Evolutionary conservation across 1,140 invertebrate species (phyloP), one percentile per base, ranked within the genome.

Genomic region (Aleiodes sp.): DNA sequence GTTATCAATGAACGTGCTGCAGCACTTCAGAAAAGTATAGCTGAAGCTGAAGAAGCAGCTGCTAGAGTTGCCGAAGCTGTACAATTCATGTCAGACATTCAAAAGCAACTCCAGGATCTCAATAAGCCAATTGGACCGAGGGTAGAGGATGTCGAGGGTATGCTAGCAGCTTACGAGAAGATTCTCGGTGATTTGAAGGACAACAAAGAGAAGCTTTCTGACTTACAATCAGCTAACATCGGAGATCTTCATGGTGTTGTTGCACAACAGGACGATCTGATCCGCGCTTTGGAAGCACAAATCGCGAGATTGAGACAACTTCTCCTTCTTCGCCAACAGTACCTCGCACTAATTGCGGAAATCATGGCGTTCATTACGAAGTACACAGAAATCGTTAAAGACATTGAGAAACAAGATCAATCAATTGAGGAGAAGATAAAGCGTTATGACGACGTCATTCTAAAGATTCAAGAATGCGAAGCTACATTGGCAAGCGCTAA

Each of bases 381-480:
- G 78, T 96, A 96, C 78, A 94, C 93, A 0, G 92, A 94, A 78
- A 89, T 96, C 8, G 91, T 97, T 0, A 88, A 91, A 14, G 93
- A 95, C 70, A 93, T 97, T 71, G 94, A 97, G 78, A 93, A 92
- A 77, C 90, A 91, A 1, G 92, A 92, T 29, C 90, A 92, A 37
- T 90, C 93, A 0, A 88, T 94, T 3, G 91, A 95, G 79, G 94
- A 96, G 33, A 96, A 96, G 80, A 94, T 98, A 39, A 93, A 94
- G 73, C 91, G 92, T 68, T 97, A 96, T 74, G 92, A 96, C 80
- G 93, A 95, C 74, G 91, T 93, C 0, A 94, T 94, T 72, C 78
- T 90, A 0, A 94, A 94, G 77, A 95, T 95, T 46, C 94, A 95
- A 84, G 93, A 94, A 77, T 95, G 93, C 80, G 95, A 98, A 80